Evolutionary conservation across 2,888 invertebrate genomes (phyloP).

Genomic region (Phyllotreta striolata): DNA sequence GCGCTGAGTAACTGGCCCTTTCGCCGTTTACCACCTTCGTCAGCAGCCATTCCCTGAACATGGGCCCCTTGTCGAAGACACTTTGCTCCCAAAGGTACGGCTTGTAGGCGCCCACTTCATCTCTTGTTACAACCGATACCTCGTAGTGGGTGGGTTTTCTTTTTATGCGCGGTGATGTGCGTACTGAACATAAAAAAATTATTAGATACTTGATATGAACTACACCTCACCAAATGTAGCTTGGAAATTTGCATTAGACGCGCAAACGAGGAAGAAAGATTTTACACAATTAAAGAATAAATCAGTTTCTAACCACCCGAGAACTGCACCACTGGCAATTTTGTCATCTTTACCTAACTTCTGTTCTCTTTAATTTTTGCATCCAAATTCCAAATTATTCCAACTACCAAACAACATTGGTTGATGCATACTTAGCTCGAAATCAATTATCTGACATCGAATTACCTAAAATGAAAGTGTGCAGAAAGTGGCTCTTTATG

Average conservation of each 20-base stretch:
- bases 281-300: too few species aligned
- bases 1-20: slow-evolving; percentile 91
- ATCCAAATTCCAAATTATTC: too few species aligned
- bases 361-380: too few species aligned
- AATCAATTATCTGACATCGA: slow-evolving; percentile 16
- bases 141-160: slow-evolving; percentile 88
- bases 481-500: slow-evolving; percentile 93
- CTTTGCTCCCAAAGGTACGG: slow-evolving; percentile 96
- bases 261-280: too few species aligned
- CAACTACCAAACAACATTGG: too few species aligned
- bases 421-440: too few species aligned
- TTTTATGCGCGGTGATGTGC: slow-evolving; percentile 87
- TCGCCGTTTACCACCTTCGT: slow-evolving; percentile 95
- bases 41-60: slow-evolving; percentile 94
- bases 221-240: too few species aligned
- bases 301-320: too few species aligned
- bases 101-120: slow-evolving; percentile 95
- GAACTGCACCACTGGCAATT: too few species aligned
- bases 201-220: too few species aligned
- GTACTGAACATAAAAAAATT: slow-evolving; percentile 67
- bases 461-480: slow-evolving; percentile 86
- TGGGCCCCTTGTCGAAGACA: slow-evolving; percentile 91
- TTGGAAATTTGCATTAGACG: too few species aligned
- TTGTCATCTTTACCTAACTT: too few species aligned
- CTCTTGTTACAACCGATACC: slow-evolving; percentile 91